These are phyloP conservation scores for Ametastegia equiseti DNA, from an alignment of 2,888 invertebrate species.

Conservation along the genomic window DNA sequence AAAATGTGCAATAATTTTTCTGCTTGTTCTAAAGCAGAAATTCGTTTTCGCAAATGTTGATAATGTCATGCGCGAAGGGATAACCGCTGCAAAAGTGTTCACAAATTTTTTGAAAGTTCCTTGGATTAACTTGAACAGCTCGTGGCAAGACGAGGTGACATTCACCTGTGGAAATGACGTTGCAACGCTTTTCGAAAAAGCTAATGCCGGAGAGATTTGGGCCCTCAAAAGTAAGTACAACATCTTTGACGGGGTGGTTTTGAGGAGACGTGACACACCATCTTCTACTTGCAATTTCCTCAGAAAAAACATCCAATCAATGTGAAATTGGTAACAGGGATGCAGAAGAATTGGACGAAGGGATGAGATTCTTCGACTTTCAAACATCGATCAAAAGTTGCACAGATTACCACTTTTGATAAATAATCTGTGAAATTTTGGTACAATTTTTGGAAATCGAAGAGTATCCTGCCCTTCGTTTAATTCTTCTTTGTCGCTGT, in stretches of 20 bases:
- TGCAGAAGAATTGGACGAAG: too few relatives aligned
- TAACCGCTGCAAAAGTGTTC: not conserved
- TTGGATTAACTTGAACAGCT: slow-evolving; percentile 33
- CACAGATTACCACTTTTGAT: too few relatives aligned
- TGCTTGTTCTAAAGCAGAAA: not conserved
- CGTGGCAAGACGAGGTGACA: slow-evolving; percentile 3
- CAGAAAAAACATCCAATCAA: too few relatives aligned
- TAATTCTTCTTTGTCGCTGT: too few relatives aligned
- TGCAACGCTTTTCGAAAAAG: slow-evolving; percentile 9
- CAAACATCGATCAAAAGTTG: too few relatives aligned
- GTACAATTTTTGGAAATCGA: too few relatives aligned
- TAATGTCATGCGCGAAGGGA: not conserved
- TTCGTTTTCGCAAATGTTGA: not conserved
- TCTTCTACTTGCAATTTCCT: too few relatives aligned
- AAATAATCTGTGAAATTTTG: too few relatives aligned
- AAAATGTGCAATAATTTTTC: not conserved
- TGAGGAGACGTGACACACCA: not conserved
- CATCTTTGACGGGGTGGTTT: not conserved
- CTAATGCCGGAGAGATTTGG: slow-evolving; percentile 23
- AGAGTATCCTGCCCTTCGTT: too few relatives aligned
- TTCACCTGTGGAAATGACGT: slow-evolving; percentile 2
- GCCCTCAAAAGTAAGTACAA: slow-evolving; percentile 26
- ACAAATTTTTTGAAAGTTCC: slow-evolving; percentile 11
- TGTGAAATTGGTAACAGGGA: too few relatives aligned
- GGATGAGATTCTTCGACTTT: too few relatives aligned